A percentile compares a stretch with the other conserved stretches of the same genome.
phyloP scores from a whole-genome alignment of 2,113 vertebrate genomes.

The Ciconia boyciana region DNA sequence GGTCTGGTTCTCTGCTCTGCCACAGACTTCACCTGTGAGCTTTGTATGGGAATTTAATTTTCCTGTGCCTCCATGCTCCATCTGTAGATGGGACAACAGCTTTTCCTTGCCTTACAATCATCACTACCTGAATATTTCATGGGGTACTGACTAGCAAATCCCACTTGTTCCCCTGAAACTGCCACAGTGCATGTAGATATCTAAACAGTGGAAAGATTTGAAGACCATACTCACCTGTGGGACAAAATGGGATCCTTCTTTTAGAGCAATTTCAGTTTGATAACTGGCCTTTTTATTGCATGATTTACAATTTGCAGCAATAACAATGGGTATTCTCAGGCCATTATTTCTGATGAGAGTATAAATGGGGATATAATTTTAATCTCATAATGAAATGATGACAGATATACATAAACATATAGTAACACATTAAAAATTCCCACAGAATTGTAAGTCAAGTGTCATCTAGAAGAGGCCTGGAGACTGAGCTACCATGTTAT shows the following conservation, averaged over 20 bases:
- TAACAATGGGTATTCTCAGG: slow-evolving; percentile 25
- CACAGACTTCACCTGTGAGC: background rate
- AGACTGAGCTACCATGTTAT: slow-evolving; percentile 9
- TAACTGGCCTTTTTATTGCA: background rate
- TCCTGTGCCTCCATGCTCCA: background rate
- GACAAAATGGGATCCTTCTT: background rate
- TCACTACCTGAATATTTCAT: background rate
- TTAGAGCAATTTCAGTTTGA: background rate
- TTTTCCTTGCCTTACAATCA: background rate
- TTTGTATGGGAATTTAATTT: background rate
- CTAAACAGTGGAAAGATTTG: background rate
- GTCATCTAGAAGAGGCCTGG: background rate
- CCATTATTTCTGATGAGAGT: slow-evolving; percentile 39
- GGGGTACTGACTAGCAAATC: background rate
- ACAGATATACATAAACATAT: slow-evolving; percentile 38
- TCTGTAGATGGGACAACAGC: background rate
- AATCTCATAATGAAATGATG: slow-evolving; percentile 52
- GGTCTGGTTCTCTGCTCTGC: background rate
- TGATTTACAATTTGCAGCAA: slow-evolving; percentile 36
- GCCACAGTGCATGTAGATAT: background rate
- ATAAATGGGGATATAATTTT: slow-evolving; percentile 35
- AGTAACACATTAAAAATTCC: slow-evolving; percentile 19
- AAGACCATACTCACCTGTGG: background rate
- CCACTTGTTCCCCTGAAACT: background rate
- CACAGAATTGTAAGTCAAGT: slow-evolving; percentile 12